phyloP scores from a whole-genome alignment of 2,888 invertebrate genomes.

The Zygothrica quintamaculata region DNA sequence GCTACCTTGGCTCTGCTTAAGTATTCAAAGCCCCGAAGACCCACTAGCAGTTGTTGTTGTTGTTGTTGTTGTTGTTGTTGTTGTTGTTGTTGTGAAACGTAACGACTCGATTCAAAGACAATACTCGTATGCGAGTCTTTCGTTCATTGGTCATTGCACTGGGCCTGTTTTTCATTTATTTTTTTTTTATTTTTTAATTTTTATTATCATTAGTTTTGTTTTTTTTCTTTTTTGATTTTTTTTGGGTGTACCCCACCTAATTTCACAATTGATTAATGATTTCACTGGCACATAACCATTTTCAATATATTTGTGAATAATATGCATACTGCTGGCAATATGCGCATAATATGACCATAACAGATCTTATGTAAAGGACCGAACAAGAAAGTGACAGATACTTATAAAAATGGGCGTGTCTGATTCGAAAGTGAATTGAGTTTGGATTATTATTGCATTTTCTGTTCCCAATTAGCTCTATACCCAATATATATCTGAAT shows the following conservation, averaged over 20 bases:
- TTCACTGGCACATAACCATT: constrained; percentile 55
- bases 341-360: constrained; percentile 68
- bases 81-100: constrained; percentile 31
- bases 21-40: constrained; percentile 46
- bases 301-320: constrained; percentile 28
- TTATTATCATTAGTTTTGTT: no score
- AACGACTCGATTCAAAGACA: neutral
- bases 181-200: constrained; percentile 11
- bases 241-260: constrained; percentile 65
- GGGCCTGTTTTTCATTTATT: constrained; percentile 9
- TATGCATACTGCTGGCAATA: constrained; percentile 71
- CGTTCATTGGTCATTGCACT: constrained; percentile 74
- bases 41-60: constrained; percentile 23
- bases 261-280: constrained; percentile 77
- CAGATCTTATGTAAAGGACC: constrained; percentile 62
- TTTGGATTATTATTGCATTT: constrained; percentile 31
- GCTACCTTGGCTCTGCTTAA: constrained; percentile 46
- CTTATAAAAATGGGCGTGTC: constrained; percentile 61
- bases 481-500: constrained; percentile 15
- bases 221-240: constrained; percentile 12
- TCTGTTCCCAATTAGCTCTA: constrained; percentile 43
- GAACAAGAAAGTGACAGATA: constrained; percentile 29
- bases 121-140: constrained; percentile 26
- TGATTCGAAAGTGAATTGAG: constrained; percentile 71
- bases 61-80: no score